Conservation (phyloP, 2,888 invertebrate species). For the Carterocephalus palaemon region DNA sequence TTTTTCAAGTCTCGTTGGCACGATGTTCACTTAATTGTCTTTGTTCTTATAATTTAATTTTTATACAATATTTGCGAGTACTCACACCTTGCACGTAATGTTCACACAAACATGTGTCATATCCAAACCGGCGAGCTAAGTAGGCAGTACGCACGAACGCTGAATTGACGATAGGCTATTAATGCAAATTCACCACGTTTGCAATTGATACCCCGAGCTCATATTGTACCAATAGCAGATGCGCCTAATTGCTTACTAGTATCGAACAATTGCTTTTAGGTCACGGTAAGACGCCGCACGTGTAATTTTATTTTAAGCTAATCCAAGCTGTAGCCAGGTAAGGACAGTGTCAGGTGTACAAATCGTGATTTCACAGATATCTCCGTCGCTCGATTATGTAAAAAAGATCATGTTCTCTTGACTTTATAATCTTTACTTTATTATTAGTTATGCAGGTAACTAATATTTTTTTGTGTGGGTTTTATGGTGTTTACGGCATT, state of each 20-base stretch:
- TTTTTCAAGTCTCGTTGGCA: too few relatives aligned
- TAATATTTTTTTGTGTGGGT: neutral
- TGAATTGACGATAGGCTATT: slow-evolving; percentile 63
- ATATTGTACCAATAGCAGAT: slow-evolving; percentile 34
- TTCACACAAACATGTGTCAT: slow-evolving; percentile 66
- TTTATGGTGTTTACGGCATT: too few relatives aligned
- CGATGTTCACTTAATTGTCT: too few relatives aligned
- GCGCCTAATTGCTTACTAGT: slow-evolving; percentile 45
- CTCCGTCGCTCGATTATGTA: neutral
- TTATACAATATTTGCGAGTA: slow-evolving; percentile 24
- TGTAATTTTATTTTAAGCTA: slow-evolving; percentile 29
- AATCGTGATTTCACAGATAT: slow-evolving; percentile 1
- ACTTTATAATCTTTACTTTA: too few relatives aligned
- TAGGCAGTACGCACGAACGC: slow-evolving; percentile 41
- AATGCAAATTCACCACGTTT: slow-evolving; percentile 60
- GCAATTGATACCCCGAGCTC: slow-evolving; percentile 44
- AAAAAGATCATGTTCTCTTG: neutral
- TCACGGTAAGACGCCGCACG: slow-evolving; percentile 47
- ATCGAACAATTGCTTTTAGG: slow-evolving; percentile 52
- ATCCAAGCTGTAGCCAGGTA: slow-evolving; percentile 2
- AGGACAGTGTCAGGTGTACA: slow-evolving; percentile 6
- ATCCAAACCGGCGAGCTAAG: slow-evolving; percentile 57
- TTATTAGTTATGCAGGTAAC: neutral
- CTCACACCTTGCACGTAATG: slow-evolving; percentile 46
- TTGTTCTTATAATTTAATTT: too few relatives aligned